Conservation (phyloP, 2,113 vertebrate species). For the Sturnus vulgaris region DNA sequence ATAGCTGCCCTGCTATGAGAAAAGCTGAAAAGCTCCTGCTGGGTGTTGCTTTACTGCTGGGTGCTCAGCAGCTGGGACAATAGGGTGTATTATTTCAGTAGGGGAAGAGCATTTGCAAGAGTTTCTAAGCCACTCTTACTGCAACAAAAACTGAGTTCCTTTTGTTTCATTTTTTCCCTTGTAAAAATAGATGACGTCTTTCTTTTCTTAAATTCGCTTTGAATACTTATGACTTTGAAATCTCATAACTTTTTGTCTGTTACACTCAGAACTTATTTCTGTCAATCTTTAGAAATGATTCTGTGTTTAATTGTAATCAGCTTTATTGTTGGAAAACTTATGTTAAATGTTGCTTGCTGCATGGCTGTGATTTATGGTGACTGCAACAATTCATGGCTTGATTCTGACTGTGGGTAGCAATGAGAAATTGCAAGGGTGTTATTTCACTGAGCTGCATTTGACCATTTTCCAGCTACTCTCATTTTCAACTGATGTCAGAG, state of each 20-base stretch:
- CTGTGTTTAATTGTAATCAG: not conserved
- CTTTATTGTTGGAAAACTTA: constrained; percentile 1
- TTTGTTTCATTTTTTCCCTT: not conserved
- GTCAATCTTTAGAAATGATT: not conserved
- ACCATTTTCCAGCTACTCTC: not conserved
- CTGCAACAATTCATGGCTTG: not conserved
- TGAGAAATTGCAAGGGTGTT: not conserved
- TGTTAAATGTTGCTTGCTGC: not conserved
- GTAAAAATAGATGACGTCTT: not conserved
- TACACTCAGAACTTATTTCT: not conserved
- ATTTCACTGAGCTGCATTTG: constrained; percentile 3
- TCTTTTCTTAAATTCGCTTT: not conserved
- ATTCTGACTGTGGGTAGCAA: not conserved
- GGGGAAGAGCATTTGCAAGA: constrained; percentile 6
- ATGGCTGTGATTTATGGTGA: not conserved
- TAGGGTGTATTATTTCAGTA: constrained; percentile 32
- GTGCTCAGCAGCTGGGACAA: constrained; percentile 16
- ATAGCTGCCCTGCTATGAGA: not conserved
- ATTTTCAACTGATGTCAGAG: not conserved
- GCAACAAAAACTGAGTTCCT: constrained; percentile 2
- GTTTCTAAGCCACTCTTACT: constrained; percentile 9
- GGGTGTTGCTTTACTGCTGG: not conserved
- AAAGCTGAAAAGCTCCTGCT: constrained; percentile 42
- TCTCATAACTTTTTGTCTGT: not conserved
- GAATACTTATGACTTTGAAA: not conserved